Conservation (phyloP, 2,113 vertebrate genomes). For the Arothron firmamentum region DNA sequence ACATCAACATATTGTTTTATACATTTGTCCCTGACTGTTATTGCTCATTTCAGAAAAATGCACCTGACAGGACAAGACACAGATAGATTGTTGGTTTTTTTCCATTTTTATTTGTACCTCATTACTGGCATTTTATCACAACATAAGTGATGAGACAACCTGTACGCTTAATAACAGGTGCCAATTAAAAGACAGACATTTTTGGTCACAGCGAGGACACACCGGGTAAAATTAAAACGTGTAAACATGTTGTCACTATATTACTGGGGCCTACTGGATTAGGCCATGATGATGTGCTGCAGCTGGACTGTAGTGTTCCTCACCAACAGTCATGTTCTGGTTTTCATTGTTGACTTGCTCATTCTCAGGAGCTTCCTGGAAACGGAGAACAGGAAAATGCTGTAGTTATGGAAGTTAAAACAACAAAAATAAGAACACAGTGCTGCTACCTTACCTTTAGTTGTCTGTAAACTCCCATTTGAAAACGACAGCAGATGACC, state of each 20-base stretch:
- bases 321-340: slow-evolving; percentile 30
- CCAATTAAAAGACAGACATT: slow-evolving; percentile 1
- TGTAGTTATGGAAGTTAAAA: neutral
- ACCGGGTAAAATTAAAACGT: slow-evolving; percentile 12
- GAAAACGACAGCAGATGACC: slow-evolving; percentile 90
- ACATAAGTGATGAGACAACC: too few relatives aligned
- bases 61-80: too few relatives aligned
- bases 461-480: slow-evolving; percentile 80
- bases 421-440: neutral
- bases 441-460: slow-evolving; percentile 71
- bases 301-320: neutral
- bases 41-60: too few relatives aligned
- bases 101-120: too few relatives aligned
- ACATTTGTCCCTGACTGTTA: too few relatives aligned
- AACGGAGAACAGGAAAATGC: neutral
- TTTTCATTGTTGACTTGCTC: slow-evolving; percentile 28
- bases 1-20: too few relatives aligned
- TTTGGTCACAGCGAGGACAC: neutral
- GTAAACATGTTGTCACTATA: slow-evolving; percentile 44
- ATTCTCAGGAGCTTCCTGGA: slow-evolving; percentile 39
- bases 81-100: too few relatives aligned
- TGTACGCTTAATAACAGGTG: neutral
- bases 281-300: slow-evolving; percentile 1
- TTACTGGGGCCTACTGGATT: neutral
- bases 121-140: too few relatives aligned